Percentiles rank a stretch among this genome's conserved stretches.
Evolutionary conservation across 2,113 vertebrate species (phyloP).

Genomic region (Actinemys pallida): DNA sequence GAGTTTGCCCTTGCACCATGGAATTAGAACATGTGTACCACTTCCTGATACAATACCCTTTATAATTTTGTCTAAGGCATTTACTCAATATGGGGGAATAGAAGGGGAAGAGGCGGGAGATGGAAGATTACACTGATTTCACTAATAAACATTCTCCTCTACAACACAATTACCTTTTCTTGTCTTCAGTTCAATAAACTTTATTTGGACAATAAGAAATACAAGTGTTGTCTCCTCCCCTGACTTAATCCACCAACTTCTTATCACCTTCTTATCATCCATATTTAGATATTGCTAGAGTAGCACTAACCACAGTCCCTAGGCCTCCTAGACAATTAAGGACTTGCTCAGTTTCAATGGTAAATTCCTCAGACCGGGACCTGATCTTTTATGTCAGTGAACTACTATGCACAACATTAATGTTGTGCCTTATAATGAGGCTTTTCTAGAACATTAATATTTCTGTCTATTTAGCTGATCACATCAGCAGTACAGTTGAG

Average conservation of each 20-base stretch:
- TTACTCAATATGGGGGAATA: neutral
- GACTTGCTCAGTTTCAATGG: neutral
- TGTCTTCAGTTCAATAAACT: neutral
- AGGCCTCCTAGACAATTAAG: neutral
- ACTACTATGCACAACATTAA: neutral
- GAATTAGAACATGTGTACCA: neutral
- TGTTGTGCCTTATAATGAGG: neutral
- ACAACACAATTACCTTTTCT: neutral
- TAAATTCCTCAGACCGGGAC: neutral
- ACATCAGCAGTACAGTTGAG: neutral
- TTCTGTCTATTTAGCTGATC: neutral
- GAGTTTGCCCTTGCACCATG: fast-evolving
- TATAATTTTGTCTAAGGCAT: neutral
- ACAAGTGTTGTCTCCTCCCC: neutral
- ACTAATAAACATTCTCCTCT: neutral
- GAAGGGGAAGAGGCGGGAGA: neutral
- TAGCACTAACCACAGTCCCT: neutral
- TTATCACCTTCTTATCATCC: neutral
- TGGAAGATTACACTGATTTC: neutral
- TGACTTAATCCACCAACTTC: neutral
- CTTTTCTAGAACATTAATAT: neutral
- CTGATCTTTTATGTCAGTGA: neutral
- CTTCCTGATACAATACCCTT: neutral
- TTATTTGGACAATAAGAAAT: neutral
- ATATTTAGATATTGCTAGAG: neutral